Conservation (phyloP, 2,113 vertebrate genomes). For the Astur gentilis region DNA sequence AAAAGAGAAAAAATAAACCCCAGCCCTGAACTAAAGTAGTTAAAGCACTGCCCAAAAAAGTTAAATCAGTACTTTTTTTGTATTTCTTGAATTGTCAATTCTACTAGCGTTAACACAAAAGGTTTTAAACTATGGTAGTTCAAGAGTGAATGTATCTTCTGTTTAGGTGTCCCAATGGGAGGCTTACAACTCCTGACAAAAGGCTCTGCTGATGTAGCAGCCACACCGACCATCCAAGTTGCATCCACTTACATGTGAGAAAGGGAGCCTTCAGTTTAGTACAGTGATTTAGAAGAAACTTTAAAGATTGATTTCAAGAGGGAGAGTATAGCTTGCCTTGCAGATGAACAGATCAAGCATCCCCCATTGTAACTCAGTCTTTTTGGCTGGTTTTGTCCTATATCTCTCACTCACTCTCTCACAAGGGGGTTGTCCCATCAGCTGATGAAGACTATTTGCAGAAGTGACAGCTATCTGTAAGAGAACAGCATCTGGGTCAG, state of each 20-base stretch:
- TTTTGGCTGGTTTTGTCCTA: background rate
- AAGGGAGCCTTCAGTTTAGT: background rate
- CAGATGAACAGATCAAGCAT: background rate
- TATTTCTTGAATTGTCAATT: background rate
- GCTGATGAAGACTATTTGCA: background rate
- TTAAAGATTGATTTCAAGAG: background rate
- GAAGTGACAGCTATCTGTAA: background rate
- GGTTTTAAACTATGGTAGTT: background rate
- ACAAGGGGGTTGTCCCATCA: background rate
- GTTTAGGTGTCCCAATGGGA: background rate
- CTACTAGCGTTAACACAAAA: background rate
- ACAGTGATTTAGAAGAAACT: background rate
- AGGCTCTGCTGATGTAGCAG: background rate
- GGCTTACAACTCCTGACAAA: background rate
- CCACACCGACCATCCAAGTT: background rate
- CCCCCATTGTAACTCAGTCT: background rate
- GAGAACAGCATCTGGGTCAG: background rate
- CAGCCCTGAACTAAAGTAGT: background rate
- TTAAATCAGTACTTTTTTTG: background rate
- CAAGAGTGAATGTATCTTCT: background rate
- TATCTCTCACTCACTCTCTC: background rate
- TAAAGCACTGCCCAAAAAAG: background rate
- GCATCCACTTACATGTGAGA: background rate
- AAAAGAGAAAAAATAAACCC: accelerated
- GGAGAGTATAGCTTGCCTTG: background rate